Evolutionary conservation across 2,888 invertebrate genomes (phyloP).

Genomic region (Drosophila koepferae): DNA sequence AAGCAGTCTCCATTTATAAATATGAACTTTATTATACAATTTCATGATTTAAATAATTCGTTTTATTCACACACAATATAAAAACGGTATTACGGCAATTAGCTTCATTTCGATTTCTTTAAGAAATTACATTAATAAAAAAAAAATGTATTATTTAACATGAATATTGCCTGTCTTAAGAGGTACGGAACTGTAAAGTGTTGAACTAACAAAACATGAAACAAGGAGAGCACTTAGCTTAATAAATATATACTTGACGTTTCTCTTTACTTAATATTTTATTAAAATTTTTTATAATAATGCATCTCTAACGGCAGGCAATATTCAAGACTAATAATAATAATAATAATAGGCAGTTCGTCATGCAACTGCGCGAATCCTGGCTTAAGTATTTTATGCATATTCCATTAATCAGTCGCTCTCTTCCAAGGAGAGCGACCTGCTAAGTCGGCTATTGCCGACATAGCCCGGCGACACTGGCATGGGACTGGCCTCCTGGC

Average conservation of each 20-base stretch:
- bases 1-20: not conserved
- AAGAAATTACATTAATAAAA: constrained; percentile 4
- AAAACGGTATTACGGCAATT: constrained; percentile 3
- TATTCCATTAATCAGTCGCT: constrained; percentile 23
- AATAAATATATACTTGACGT: constrained; percentile 9
- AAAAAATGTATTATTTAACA: not conserved
- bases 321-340: constrained; percentile 15
- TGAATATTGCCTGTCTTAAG: not conserved
- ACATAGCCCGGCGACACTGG: constrained; percentile 8
- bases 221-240: not conserved
- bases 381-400: constrained; percentile 5
- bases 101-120: constrained; percentile 2
- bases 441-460: not conserved
- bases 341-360: constrained; percentile 36
- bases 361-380: constrained; percentile 8
- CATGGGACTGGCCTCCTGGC: constrained; percentile 36
- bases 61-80: constrained; percentile 20
- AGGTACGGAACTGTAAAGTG: not conserved
- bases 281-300: constrained; percentile 6
- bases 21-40: not conserved
- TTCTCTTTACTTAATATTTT: not conserved
- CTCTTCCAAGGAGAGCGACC: constrained; percentile 17
- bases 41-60: constrained; percentile 20
- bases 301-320: constrained; percentile 14
- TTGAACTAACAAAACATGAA: not conserved